Evolutionary conservation across 53 echinoderm and acorn worm species (phyloP).

Genomic region (Holothuria scabra): DNA sequence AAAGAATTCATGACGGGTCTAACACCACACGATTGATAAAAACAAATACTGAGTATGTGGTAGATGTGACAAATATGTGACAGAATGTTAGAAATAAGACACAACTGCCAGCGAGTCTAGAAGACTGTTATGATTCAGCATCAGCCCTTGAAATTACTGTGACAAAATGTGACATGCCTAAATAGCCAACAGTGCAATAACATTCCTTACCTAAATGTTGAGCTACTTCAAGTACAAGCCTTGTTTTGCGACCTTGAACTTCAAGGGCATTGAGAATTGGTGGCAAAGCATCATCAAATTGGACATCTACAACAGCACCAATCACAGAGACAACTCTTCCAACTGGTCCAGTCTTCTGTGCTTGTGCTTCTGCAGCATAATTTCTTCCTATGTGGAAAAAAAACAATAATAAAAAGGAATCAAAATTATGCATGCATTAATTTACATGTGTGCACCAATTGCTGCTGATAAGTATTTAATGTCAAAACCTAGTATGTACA

Average conservation of each 20-base stretch:
- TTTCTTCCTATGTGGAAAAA: constrained; percentile 64
- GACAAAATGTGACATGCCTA: background rate
- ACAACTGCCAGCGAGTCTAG: background rate
- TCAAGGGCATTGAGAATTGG: constrained; percentile 99
- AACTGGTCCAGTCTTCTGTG: constrained; percentile 58
- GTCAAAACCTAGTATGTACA: no score
- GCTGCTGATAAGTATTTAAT: no score
- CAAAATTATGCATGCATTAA: no score
- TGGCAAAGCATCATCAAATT: constrained; percentile 94
- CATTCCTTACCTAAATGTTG: constrained; percentile 93
- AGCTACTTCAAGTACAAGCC: constrained; percentile 95
- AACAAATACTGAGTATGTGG: no score
- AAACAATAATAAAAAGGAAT: no score
- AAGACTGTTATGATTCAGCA: background rate
- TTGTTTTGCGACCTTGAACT: constrained; percentile 83
- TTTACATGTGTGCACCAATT: no score
- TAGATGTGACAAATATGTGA: background rate
- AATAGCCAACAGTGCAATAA: no score
- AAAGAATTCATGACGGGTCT: no score
- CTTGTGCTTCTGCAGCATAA: constrained; percentile 92
- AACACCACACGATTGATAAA: no score
- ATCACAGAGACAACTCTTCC: constrained; percentile 94
- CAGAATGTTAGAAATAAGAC: background rate
- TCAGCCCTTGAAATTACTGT: background rate
- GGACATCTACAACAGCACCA: constrained; percentile 98